Evolutionary conservation across 92 coral and sea anemone species (phyloP), one percentile per base, ranked within the genome.

Genomic region (Zoanthus sociatus): DNA sequence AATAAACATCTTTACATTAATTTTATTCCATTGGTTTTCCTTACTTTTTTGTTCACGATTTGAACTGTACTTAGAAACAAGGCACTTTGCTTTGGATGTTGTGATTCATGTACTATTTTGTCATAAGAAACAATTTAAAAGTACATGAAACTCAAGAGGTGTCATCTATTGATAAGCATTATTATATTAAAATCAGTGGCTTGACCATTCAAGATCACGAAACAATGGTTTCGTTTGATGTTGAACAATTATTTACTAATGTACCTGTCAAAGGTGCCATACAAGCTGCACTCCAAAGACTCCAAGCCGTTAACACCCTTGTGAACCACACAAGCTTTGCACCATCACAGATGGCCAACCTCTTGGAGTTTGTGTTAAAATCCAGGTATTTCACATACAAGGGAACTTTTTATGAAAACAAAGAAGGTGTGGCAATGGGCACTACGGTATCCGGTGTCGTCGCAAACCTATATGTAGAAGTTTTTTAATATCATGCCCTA

Each of bases 401-500:
- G 4, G 73, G 73, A 7, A 33, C 88, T 0, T 30, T 84, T 73
- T 72, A 58, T n/a, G 58, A 84, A 84, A 69, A 83, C 26, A 21
- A 71, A 45, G 70, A 83, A 14, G 77, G 86, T 7, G 86, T 64
- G 9, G 77, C 77, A 15, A 68, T 82, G 63, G 69, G 77, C 15
- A 70, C 78, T 71, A 68, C 87, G 16, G 71, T 53, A 17, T 83
- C 87, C 79, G 79, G 78, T 0, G 87, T 84, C 30, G 71, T 72
- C 7, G 87, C 61, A 0, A 72, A 72, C 76, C 30, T 70, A 26
- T 71, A 53, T 71, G 30, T 84, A 78, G 71, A 55, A 50, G 67
- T n/a, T 6, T 71, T 84, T 72, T 54, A 84, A 18, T 53, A 54
- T 48, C 71, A 26, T 12, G 84, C 53, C 33, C 0, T 50, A 83